A percentile compares a stretch with the other conserved stretches of the same genome.
Evolutionary conservation across 2,797 vertebrate genomes (phyloP).

Genomic region (Pangasius larnaudii): DNA sequence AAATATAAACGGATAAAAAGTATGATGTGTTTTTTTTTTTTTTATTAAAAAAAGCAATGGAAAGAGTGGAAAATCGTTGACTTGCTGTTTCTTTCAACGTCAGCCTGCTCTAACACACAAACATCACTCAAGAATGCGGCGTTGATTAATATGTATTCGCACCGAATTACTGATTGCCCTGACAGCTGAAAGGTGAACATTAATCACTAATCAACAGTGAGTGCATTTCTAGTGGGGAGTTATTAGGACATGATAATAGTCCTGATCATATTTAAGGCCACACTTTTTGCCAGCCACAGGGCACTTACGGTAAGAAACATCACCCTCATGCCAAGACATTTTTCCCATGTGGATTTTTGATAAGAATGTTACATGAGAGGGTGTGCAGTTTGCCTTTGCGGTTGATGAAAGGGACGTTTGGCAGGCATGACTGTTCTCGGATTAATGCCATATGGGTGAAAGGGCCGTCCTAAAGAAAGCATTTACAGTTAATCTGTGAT

Average conservation of each 20-base stretch:
- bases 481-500: slow-evolving; percentile 24
- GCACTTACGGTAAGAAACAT: slow-evolving; percentile 15
- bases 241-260: not conserved
- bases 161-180: not conserved
- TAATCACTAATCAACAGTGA: not conserved
- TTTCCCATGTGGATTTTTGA: slow-evolving; percentile 34
- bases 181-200: not conserved
- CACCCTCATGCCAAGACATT: slow-evolving; percentile 2
- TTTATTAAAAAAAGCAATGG: not conserved
- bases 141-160: not conserved
- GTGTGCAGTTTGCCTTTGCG: slow-evolving; percentile 19
- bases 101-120: not conserved
- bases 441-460: slow-evolving; percentile 25
- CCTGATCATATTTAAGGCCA: not conserved
- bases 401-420: slow-evolving; percentile 20
- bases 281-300: not conserved
- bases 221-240: not conserved
- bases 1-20: not conserved
- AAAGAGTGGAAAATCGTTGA: not conserved
- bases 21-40: not conserved
- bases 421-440: not conserved
- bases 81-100: no score
- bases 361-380: slow-evolving; percentile 34
- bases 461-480: not conserved
- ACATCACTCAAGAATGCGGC: not conserved